Evolutionary conservation across 2,888 invertebrate genomes (phyloP).

Genomic region (Eupeodes latifasciatus): DNA sequence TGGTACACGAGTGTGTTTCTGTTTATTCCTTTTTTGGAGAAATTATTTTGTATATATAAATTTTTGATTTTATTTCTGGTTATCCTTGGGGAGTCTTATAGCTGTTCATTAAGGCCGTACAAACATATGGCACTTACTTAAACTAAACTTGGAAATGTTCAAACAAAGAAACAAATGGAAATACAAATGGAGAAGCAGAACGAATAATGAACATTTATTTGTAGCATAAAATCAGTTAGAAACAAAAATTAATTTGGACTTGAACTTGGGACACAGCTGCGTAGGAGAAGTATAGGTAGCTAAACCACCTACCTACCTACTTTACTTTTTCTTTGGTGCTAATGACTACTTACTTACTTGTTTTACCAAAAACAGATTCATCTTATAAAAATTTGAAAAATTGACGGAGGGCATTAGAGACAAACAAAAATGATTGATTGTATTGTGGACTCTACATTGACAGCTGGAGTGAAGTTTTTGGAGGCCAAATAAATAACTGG

Average conservation of each 20-base stretch:
- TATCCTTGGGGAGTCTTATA: constrained; percentile 32
- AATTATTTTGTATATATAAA: constrained; percentile 15
- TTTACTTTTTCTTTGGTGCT: not conserved
- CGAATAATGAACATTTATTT: not conserved
- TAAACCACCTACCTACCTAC: not conserved
- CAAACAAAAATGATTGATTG: constrained; percentile 4
- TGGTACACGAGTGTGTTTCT: not conserved
- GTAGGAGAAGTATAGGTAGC: not conserved
- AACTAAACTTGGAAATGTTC: constrained; percentile 4
- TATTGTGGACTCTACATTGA: not conserved
- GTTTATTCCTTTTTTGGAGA: constrained; percentile 50
- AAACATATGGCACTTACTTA: constrained; percentile 35
- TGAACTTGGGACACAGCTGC: not conserved
- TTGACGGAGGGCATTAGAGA: not conserved
- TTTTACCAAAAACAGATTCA: constrained; percentile 16
- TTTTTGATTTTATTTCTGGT: constrained; percentile 27
- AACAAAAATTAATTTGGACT: not conserved
- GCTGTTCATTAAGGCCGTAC: constrained; percentile 8
- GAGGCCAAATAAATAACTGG: not conserved
- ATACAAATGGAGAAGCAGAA: not conserved
- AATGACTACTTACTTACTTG: constrained; percentile 14
- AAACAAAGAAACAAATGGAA: constrained; percentile 15
- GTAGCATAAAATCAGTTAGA: not conserved
- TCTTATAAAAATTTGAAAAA: not conserved
- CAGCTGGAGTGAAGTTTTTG: not conserved